These are phyloP conservation scores for Thymelicus lineola DNA, from an alignment of 2,888 invertebrate species.

Conservation along the genomic window DNA sequence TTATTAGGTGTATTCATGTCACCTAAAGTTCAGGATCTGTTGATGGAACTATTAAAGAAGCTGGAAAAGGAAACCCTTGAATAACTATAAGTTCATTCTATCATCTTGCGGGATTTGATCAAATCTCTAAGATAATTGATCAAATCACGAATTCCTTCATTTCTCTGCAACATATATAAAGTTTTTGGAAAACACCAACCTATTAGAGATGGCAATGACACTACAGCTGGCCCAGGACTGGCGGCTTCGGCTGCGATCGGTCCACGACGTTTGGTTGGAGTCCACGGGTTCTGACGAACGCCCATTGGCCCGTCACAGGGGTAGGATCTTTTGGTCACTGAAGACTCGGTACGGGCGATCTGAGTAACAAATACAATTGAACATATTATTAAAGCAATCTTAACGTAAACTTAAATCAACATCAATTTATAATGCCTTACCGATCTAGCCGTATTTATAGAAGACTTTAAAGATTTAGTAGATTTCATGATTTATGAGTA, in stretches of 20 bases:
- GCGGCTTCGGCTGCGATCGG: slow-evolving; percentile 94
- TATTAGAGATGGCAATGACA: slow-evolving; percentile 91
- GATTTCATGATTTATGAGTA: slow-evolving; percentile 38
- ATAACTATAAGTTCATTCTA: no score
- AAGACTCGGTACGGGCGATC: slow-evolving; percentile 52
- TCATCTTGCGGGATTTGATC: no score
- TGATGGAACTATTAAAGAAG: no score
- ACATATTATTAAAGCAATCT: background rate
- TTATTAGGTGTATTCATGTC: no score
- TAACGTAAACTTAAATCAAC: no score
- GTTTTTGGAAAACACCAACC: slow-evolving; percentile 78
- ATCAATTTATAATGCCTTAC: slow-evolving; percentile 43
- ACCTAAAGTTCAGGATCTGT: no score
- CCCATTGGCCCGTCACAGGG: slow-evolving; percentile 81
- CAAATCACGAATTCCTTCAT: no score
- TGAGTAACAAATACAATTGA: background rate
- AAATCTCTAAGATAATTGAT: no score
- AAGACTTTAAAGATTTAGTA: slow-evolving; percentile 51
- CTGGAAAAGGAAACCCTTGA: no score
- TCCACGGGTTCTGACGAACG: slow-evolving; percentile 95
- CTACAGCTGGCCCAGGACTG: slow-evolving; percentile 96
- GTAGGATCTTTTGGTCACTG: slow-evolving; percentile 53
- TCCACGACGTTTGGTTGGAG: slow-evolving; percentile 94
- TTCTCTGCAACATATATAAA: no score
- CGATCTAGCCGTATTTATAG: slow-evolving; percentile 53